Evolutionary conservation across 2,888 invertebrate species (phyloP), one percentile per base, ranked within the genome.

Genomic region (Drosophila atroscutellata): DNA sequence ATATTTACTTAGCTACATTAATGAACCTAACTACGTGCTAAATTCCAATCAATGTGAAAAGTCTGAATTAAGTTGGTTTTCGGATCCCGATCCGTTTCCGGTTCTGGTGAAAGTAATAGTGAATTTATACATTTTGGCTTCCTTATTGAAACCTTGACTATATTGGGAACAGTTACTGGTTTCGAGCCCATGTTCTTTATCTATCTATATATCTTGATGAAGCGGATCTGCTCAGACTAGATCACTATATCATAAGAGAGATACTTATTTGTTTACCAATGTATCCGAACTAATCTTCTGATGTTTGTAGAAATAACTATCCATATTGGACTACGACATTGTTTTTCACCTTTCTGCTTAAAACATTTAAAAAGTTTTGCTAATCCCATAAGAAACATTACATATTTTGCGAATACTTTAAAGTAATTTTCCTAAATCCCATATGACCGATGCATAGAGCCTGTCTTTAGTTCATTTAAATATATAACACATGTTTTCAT

Each of bases 381-480:
- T 39, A n/a, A 0, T 2, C 2, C 0, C 9, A 39, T 39, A 2
- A 5, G 5, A 2, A n/a, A 11, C 0, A 11, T 39, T 39, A 9
- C 11, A 11, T 2, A 39, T n/a, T n/a, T n/a, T 2, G 5, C 28
- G 28, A 8, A 30, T 9, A 9, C 9, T 3, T 32, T 32, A 32
- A 11, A 42, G 20, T 20, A 6, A 11, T 20, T 6, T 42, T 11
- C 1, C 4, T 37, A 18, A 18, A 8, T 37, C 18, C 37, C 2
- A 18, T 37, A 0, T 8, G 8, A 18, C 37, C 37, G 15, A 15
- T 15, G 36, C 15, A 6, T 36, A 6, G 15, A 15, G 6, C 6
- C 15, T 36, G 37, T 11, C 2, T n/a, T 20, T n/a, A 11, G n/a
- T 42, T 11, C 6, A 20, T 20, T 13, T 13, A 13, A 42, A 20